Conservation (phyloP, 2,888 invertebrate species). For the Rhabditoides inermis region DNA sequence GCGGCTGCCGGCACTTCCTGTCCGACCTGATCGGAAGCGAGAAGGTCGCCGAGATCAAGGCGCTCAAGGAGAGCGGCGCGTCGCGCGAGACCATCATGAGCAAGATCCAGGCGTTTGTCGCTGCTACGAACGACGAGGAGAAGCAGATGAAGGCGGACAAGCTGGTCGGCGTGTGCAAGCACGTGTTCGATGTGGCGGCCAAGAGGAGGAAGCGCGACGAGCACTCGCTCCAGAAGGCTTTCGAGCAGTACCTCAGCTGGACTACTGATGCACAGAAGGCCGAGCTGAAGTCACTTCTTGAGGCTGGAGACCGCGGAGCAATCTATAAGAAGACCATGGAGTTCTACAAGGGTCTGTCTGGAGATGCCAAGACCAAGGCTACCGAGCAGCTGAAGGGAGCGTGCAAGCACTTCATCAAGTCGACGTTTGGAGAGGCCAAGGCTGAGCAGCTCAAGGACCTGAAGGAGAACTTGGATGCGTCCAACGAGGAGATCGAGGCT, state of each 20-base stretch:
- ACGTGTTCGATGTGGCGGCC: constrained; percentile 6
- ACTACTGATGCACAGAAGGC: constrained; percentile 10
- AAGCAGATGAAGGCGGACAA: too few species aligned
- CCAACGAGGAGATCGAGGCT: constrained; percentile 13
- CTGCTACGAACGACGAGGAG: constrained; percentile 8
- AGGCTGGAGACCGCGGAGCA: constrained; percentile 5
- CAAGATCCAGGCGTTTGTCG: constrained; percentile 14
- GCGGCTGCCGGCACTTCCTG: constrained; percentile 5
- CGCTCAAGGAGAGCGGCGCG: constrained; percentile 30
- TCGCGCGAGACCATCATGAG: constrained; percentile 13
- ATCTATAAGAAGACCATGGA: constrained; percentile 14
- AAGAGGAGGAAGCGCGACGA: constrained; percentile 3
- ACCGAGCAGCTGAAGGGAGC: constrained; percentile 13
- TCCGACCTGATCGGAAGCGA: constrained; percentile 30
- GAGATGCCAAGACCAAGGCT: constrained; percentile 11
- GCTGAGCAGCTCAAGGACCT: constrained; percentile 22
- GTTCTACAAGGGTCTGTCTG: constrained; percentile 11
- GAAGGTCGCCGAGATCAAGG: constrained; percentile 21
- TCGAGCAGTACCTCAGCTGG: constrained; percentile 11
- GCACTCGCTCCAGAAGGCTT: constrained; percentile 7
- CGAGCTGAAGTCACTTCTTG: constrained; percentile 5
- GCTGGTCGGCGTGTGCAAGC: too few species aligned
- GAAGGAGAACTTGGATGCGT: constrained; percentile 30
- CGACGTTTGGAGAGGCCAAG: constrained; percentile 28
- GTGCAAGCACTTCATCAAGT: constrained; percentile 21